phyloP scores from a whole-genome alignment of 2,888 invertebrate genomes.

The Coenonympha arcania region DNA sequence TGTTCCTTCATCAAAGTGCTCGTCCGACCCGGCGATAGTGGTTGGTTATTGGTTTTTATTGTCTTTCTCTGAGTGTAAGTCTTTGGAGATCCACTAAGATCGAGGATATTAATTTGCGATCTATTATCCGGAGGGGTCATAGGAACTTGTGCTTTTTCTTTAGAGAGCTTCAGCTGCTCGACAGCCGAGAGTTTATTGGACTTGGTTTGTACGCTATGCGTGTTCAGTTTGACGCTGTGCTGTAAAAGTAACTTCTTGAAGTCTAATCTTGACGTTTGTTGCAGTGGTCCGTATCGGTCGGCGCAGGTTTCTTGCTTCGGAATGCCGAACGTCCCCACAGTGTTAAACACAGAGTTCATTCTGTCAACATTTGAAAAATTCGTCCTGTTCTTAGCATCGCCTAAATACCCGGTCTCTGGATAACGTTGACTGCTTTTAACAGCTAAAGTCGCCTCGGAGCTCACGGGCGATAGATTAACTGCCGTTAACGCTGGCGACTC shows the following conservation, averaged over 20 bases:
- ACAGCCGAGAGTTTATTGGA: constrained; percentile 82
- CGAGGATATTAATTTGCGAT: constrained; percentile 77
- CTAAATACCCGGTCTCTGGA: constrained; percentile 77
- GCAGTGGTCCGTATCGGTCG: constrained; percentile 76
- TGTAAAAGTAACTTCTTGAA: constrained; percentile 87
- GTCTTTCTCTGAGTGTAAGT: constrained; percentile 78
- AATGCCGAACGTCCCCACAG: constrained; percentile 33
- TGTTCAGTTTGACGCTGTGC: constrained; percentile 79
- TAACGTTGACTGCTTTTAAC: constrained; percentile 61
- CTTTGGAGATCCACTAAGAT: constrained; percentile 81
- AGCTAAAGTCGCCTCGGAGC: constrained; percentile 64
- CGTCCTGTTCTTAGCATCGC: constrained; percentile 72
- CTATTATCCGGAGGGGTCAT: constrained; percentile 47
- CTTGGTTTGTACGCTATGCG: constrained; percentile 70
- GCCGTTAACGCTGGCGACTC: constrained; percentile 65
- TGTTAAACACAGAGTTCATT: constrained; percentile 36
- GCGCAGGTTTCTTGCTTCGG: constrained; percentile 71
- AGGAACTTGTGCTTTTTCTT: constrained; percentile 63
- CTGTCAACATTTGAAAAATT: constrained; percentile 78
- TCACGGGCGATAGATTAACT: constrained; percentile 67
- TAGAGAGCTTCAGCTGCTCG: constrained; percentile 82
- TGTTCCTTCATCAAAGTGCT: constrained; percentile 67
- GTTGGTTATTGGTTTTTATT: constrained; percentile 64
- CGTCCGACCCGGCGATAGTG: constrained; percentile 73
- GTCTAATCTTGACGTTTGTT: constrained; percentile 86